These are phyloP conservation scores for Triplophysa bombifrons DNA, from an alignment of 2,797 vertebrate species.

Conservation along the genomic window DNA sequence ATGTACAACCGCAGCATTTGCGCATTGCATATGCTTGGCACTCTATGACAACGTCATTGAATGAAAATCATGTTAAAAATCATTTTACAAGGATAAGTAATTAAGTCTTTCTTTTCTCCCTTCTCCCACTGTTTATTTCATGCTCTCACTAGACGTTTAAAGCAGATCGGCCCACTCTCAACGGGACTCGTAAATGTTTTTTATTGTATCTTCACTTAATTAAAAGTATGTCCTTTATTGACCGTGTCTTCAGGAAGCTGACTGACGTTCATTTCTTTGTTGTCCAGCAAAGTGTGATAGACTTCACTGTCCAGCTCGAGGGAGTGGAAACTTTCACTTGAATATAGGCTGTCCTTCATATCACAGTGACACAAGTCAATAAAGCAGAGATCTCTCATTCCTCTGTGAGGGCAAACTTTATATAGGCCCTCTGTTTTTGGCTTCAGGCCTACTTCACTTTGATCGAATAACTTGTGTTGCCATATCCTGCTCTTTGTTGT, in stretches of 20 bases:
- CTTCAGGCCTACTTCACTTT: conserved; percentile 11
- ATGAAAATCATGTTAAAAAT: conserved; percentile 68
- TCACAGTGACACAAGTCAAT: conserved; percentile 30
- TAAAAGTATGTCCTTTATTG: conserved; percentile 55
- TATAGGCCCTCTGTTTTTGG: conserved; percentile 8
- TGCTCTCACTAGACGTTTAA: conserved; percentile 44
- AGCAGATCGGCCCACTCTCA: conserved; percentile 32
- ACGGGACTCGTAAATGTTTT: conserved; percentile 54
- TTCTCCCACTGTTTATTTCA: conserved; percentile 39
- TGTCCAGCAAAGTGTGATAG: conserved; percentile 30
- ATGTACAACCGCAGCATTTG: no score
- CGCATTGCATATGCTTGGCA: conserved; percentile 15
- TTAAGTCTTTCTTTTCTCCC: conserved; percentile 51
- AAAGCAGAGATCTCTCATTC: conserved; percentile 35
- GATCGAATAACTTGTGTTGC: conserved; percentile 30
- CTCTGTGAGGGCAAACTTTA: conserved; percentile 10
- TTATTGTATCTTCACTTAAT: conserved; percentile 60
- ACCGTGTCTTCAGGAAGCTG: conserved; percentile 29
- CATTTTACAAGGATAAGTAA: conserved; percentile 59
- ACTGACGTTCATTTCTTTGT: conserved; percentile 42
- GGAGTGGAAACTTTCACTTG: background rate
- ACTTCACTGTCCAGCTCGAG: conserved; percentile 28
- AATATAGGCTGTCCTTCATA: conserved; percentile 20
- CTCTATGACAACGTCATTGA: conserved; percentile 52
- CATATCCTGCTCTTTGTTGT: conserved; percentile 16